Evolutionary conservation across 2,888 invertebrate genomes (phyloP), one percentile per base, ranked within the genome.

Genomic region (Hoplodrina ambigua): DNA sequence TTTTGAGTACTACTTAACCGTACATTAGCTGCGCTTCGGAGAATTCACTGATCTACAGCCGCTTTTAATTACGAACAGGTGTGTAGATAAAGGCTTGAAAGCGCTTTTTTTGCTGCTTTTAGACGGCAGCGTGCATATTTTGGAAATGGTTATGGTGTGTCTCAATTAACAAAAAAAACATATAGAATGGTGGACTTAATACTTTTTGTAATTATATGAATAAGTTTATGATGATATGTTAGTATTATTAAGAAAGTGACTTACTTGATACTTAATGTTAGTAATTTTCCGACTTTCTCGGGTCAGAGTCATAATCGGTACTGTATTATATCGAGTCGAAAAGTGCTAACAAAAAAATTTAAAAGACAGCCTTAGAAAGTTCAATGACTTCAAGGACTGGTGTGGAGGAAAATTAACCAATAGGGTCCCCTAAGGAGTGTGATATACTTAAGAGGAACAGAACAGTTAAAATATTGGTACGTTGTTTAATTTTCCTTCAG

Each of bases 1-100:
- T 74, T 76, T 81, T 52, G 76, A 87, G 84, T 78, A 81, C 72
- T 55, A 66, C 77, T 77, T 78, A 78, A 78, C 76, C 69, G 72
- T 75, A 78, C 78, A 85, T 87, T 85, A 81, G 61, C 68, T 49
- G 72, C 68, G 66, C 70, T 82, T 77, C 64, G 65, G 69, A 80
- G 70, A 83, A 60, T 72, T 75, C 75, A 72, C 64, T 72, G 86
- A 82, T 75, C 72, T 53, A 71, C 60, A 46, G 20, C 19, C 57
- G 58, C 54, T 41, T 50, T 54, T 76, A 69, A 85, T 80, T 82
- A 75, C 70, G 65, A 80, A 68, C 86, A 84, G 86, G 86, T 86
- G 83, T 17, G 55, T 44, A 10, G 78, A 79, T 71, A 82, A 64
- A 60, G 25, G 6, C 49, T 74, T 41, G 5, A 11, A 81, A 69